Conservation (phyloP, 2,113 vertebrate species). For the human (Homo sapiens) region GRCh38 chrX:99319501-99320000, state of each 20-base stretch:
- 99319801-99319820: neutral
- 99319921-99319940: neutral
- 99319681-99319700: neutral
- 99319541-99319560: neutral
- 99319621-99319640: neutral
- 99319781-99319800: neutral
- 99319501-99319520: neutral
- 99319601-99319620: neutral
- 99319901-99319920: neutral
- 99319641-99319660: neutral
- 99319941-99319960: neutral
- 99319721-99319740: neutral
- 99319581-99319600: neutral
- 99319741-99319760: conserved; percentile 3
- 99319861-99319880: neutral
- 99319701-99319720: neutral
- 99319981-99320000: neutral
- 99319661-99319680: neutral
- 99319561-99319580: neutral
- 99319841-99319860: neutral
- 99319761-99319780: neutral
- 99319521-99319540: neutral
- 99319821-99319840: conserved; percentile 29
- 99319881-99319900: neutral
- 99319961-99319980: neutral